Evolutionary conservation across 1,140 invertebrate species (phyloP), one percentile per base, ranked within the genome.

Genomic region (Stratiolaelaps scimitus): DNA sequence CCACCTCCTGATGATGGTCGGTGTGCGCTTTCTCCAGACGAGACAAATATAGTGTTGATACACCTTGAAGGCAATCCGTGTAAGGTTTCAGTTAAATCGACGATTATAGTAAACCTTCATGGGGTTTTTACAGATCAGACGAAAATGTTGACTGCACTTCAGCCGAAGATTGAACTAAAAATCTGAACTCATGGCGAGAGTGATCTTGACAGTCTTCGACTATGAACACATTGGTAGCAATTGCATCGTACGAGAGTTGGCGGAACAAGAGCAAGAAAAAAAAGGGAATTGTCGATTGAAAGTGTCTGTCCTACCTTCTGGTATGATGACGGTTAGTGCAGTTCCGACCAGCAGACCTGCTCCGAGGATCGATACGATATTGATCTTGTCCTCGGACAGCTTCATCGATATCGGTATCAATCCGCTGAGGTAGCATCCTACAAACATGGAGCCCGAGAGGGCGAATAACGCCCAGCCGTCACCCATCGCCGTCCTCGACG

Each of bases 321-420:
- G 96, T 72, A 99, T 98, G 53, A 99, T 98, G 0, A 99, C 93
- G 67, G 91, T 87, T 60, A 98, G 76, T 0, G 95, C 93, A 66
- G 95, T 97, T 2, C 95, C 95, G 46, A 99, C 91, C n/a, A 99
- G 79, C 7, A 99, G 80, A 28, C 95, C 95, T 56, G 95, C 93
- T 56, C 95, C 95, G 53, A 98, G 83, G 40, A 97, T 85, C 23
- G 92, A 96, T 34, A 97, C 84, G 71, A 92, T 45, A 30, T 15
- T 65, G 53, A 66, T n/a, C 67, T 73, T 79, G 82, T 94, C 93
- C 85, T 97, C 92, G 47, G 92, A 94, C 73, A 98, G 83, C 71
- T 82, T 84, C 72, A 98, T 86, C 66, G 92, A 84, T 68, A 98
- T 78, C 28, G 95, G 95, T 71, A 98, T 85, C 67, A 84, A 88